Percentiles rank a stretch among this genome's conserved stretches.
Conservation (phyloP, 1,140 invertebrate genomes). For the Papilio glaucus region DNA sequence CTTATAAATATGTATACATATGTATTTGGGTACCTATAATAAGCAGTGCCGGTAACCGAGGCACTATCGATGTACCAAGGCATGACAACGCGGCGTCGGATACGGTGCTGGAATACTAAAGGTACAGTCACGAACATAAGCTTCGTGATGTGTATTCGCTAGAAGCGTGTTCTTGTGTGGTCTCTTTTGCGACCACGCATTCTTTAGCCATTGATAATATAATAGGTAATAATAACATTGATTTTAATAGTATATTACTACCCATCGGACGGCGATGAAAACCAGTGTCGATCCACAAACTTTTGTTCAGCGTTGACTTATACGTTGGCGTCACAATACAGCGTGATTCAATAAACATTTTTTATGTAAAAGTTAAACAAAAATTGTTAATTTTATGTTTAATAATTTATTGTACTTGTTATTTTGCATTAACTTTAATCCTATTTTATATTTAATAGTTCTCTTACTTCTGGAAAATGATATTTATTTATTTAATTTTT, state of each 20-base stretch:
- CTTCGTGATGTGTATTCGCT: constrained; percentile 42
- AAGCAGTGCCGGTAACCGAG: constrained; percentile 31
- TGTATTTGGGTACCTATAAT: too few relatives aligned
- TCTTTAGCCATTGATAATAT: background rate
- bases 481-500: background rate
- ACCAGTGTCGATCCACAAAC: too few relatives aligned
- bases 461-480: background rate
- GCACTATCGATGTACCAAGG: constrained; percentile 69
- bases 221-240: background rate
- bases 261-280: too few relatives aligned
- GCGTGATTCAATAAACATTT: too few relatives aligned
- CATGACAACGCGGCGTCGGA: constrained; percentile 62
- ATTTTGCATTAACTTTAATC: too few relatives aligned
- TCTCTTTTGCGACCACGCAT: constrained; percentile 16
- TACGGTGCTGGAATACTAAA: constrained; percentile 59
- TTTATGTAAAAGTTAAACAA: too few relatives aligned
- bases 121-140: constrained; percentile 63
- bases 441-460: too few relatives aligned
- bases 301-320: too few relatives aligned
- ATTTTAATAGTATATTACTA: background rate
- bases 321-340: too few relatives aligned
- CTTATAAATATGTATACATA: too few relatives aligned
- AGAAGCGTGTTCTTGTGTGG: constrained; percentile 36
- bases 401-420: too few relatives aligned
- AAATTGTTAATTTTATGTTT: too few relatives aligned